These are phyloP conservation scores for Saguinus imperator DNA, from an alignment of 2,113 vertebrate genomes.

Conservation along the genomic window DNA sequence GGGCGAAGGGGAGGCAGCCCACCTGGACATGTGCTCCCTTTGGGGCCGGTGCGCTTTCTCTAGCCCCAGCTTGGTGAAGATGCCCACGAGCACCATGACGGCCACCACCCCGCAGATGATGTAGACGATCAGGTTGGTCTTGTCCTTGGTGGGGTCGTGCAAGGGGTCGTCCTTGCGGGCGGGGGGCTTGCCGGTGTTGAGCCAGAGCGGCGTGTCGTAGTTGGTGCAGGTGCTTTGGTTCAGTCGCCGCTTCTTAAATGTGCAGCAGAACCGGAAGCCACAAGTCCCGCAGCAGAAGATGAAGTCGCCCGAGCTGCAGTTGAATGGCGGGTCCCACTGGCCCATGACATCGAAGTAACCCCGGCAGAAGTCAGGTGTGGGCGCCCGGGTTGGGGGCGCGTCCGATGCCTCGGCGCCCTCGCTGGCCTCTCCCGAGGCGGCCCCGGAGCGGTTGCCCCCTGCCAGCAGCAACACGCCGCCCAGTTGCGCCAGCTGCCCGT, in stretches of 20 bases:
- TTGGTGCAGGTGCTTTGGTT: conserved; percentile 98
- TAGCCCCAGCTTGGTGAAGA: conserved; percentile 99
- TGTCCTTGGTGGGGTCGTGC: conserved; percentile 96
- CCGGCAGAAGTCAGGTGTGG: conserved; percentile 93
- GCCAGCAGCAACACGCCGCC: conserved; percentile 95
- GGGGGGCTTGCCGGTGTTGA: conserved; percentile 93
- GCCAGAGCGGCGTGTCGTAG: conserved; percentile 96
- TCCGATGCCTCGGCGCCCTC: conserved; percentile 86
- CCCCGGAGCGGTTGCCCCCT: conserved; percentile 91
- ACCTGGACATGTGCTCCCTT: conserved; percentile 99
- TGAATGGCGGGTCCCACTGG: conserved; percentile 98
- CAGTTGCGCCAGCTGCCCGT: conserved; percentile 84
- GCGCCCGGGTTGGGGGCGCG: conserved; percentile 89
- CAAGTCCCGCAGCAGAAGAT: conserved; percentile 99
- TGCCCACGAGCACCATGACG: conserved; percentile 99
- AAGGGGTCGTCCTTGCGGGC: conserved; percentile 93
- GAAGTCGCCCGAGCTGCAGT: conserved; percentile 97
- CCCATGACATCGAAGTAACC: conserved; percentile 99
- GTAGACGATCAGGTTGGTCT: conserved; percentile 99
- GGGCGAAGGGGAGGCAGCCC: conserved; percentile 55
- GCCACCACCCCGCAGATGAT: conserved; percentile 99
- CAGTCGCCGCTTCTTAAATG: conserved; percentile 93
- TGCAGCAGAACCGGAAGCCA: conserved; percentile 99
- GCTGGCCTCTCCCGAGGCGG: conserved; percentile 87
- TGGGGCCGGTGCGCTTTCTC: conserved; percentile 98